Conservation (phyloP, 2,113 vertebrate genomes). For the Erpornis zantholeuca region DNA sequence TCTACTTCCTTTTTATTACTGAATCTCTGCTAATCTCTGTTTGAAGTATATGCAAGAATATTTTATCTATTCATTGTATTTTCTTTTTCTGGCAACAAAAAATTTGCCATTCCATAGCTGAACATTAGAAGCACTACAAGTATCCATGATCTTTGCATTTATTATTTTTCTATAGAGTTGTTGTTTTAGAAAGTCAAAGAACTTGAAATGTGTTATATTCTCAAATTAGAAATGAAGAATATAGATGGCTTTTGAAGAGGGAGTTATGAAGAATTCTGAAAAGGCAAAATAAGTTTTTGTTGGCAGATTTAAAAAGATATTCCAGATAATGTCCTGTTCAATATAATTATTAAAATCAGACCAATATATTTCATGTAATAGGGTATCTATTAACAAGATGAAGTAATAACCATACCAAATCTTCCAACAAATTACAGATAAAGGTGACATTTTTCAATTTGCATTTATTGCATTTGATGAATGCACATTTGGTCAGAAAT, state of each 20-base stretch:
- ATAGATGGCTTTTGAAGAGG: not conserved
- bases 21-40: constrained; percentile 20
- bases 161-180: not conserved
- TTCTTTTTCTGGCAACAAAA: constrained; percentile 26
- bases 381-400: not conserved
- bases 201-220: not conserved
- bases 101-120: not conserved
- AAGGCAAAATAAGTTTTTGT: not conserved
- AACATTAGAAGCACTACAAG: not conserved
- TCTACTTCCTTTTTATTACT: constrained; percentile 33
- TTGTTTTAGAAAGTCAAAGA: not conserved
- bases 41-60: constrained; percentile 32
- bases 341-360: not conserved
- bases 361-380: not conserved
- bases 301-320: not conserved
- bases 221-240: not conserved
- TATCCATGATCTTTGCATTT: not conserved
- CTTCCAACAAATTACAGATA: not conserved
- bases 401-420: not conserved
- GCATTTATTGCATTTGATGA: not conserved
- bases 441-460: not conserved
- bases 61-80: constrained; percentile 27
- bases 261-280: not conserved
- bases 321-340: not conserved
- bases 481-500: not conserved